Evolutionary conservation across 2,113 vertebrate species (phyloP), one percentile per base, ranked within the genome.

Genomic region (Prionailurus bengalensis): DNA sequence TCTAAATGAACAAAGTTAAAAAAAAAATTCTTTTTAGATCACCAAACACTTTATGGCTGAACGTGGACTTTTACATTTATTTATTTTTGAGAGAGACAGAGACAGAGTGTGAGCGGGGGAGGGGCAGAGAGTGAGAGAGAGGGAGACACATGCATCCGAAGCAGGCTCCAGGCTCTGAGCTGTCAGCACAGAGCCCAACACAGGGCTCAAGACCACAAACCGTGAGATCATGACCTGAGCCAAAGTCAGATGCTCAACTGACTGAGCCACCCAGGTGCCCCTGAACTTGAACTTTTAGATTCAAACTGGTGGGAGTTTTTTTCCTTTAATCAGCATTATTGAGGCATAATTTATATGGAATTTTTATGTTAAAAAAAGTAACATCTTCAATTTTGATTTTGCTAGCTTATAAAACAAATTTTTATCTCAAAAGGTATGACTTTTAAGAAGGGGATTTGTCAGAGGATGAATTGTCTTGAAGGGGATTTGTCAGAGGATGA

Each of bases 21-120:
- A 23, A 55, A 86, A 79, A 51, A 19, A 2, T 51, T 68, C 86
- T 63, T 15, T 14, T 65, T 31, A 89, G 15, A 33, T 81, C 29
- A 86, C 10, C 23, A 84, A 91, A 48, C 33, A 76, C 10, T 36
- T 84, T 95, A 80, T 97, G 19, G 23, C 78, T 15, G 70, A 89
- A 94, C 39, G 80, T 95, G 16, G 25, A 68, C 29, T 93, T 96
- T 92, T 71, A 92, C 25, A 55, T 93, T 94, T 45, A 45, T 45
- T 45, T 45, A 45, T 45, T 45, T 45, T 45, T 45, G 45, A 45
- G 7, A 45, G 45, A 45, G 45, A 45, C 45, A 45, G 45, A 45
- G 45, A 45, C 45, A 45, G 45, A 45, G 45, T 45, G 45, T 45
- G 45, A 45, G 45, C 45, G 45, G 45, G 45, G 45, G 45, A 45